These are phyloP conservation scores for Circaetus cinerascens DNA, from an alignment of 2,113 vertebrate species.

Conservation along the genomic window DNA sequence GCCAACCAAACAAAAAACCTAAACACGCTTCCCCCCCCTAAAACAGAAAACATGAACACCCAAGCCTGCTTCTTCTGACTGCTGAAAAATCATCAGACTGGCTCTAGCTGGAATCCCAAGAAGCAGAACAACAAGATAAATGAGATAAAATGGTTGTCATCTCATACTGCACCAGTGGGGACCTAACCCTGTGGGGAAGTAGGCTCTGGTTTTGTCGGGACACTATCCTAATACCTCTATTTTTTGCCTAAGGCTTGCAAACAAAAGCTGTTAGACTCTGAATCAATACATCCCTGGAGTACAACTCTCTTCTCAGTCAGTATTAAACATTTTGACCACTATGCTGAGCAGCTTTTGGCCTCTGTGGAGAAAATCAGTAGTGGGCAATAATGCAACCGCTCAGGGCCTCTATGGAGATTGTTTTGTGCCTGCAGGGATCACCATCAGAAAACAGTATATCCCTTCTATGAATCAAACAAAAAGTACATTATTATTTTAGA, in stretches of 20 bases:
- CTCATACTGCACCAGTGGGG: background rate
- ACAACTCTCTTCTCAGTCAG: background rate
- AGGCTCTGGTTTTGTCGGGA: background rate
- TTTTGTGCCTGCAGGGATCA: background rate
- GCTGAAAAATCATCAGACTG: background rate
- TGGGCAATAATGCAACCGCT: background rate
- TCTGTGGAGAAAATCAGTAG: background rate
- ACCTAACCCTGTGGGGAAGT: background rate
- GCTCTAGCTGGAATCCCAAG: background rate
- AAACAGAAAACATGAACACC: background rate
- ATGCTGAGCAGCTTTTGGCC: background rate
- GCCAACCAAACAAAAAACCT: background rate
- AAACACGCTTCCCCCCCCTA: rapidly evolving
- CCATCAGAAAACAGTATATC: background rate
- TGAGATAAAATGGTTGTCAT: background rate
- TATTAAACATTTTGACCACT: background rate
- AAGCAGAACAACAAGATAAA: background rate
- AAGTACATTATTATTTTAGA: background rate
- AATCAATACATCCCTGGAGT: background rate
- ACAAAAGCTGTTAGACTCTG: background rate
- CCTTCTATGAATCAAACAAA: background rate
- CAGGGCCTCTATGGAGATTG: background rate
- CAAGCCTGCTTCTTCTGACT: background rate
- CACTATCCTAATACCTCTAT: background rate
- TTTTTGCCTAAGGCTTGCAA: background rate